Conservation (phyloP, 1,140 invertebrate species). For the Odontomachus brunneus region DNA sequence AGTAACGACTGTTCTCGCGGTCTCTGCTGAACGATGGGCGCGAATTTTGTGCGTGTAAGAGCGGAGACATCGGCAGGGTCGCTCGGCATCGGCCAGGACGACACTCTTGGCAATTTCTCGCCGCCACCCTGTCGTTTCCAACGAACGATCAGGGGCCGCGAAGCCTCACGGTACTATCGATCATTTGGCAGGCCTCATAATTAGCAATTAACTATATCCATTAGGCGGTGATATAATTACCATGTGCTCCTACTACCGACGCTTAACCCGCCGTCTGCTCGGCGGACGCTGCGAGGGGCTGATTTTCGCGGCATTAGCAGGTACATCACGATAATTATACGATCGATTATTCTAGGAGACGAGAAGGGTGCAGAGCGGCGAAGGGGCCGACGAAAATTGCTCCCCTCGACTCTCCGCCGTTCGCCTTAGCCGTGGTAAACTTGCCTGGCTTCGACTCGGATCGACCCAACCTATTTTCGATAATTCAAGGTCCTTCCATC, state of each 20-base stretch:
- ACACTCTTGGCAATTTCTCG: constrained; percentile 82
- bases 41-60: constrained; percentile 48
- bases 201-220: constrained; percentile 86
- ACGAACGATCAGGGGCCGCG: constrained; percentile 76
- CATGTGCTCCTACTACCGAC: constrained; percentile 82
- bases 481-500: constrained; percentile 72
- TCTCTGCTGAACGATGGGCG: constrained; percentile 60
- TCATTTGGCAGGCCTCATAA: constrained; percentile 85
- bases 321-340: constrained; percentile 82
- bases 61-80: constrained; percentile 52
- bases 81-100: constrained; percentile 72
- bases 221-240: constrained; percentile 86
- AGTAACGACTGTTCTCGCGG: constrained; percentile 8
- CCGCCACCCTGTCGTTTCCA: constrained; percentile 74
- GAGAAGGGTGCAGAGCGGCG: constrained; percentile 57
- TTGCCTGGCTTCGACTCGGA: constrained; percentile 71
- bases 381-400: constrained; percentile 68
- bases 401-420: constrained; percentile 55
- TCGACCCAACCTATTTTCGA: constrained; percentile 75
- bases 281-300: constrained; percentile 76
- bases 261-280: constrained; percentile 80
- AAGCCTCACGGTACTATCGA: constrained; percentile 83
- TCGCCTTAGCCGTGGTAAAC: constrained; percentile 65
- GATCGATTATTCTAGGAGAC: constrained; percentile 80
- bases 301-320: constrained; percentile 82